phyloP scores from a whole-genome alignment of 2,888 invertebrate species.

The Erynnis tages region DNA sequence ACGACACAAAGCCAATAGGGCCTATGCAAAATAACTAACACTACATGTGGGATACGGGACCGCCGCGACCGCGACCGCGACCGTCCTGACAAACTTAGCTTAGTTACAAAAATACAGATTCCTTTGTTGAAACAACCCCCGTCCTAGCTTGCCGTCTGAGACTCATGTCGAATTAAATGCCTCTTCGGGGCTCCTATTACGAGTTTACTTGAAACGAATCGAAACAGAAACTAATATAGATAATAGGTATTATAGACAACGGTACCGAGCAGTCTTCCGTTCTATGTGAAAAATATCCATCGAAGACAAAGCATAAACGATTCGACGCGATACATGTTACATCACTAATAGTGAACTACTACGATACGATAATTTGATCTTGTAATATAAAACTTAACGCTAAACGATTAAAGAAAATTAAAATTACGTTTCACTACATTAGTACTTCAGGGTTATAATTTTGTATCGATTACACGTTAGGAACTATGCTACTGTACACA shows the following conservation, averaged over 20 bases:
- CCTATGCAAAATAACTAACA: constrained; percentile 43
- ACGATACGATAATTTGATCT: constrained; percentile 62
- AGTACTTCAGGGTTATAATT: constrained; percentile 72
- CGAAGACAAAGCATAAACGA: constrained; percentile 47
- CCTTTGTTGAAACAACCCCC: constrained; percentile 71
- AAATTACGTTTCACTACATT: constrained; percentile 62
- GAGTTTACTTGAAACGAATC: constrained; percentile 32
- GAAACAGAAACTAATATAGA: constrained; percentile 30
- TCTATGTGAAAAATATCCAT: constrained; percentile 57
- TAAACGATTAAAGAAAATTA: constrained; percentile 53
- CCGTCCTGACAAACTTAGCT: constrained; percentile 56
- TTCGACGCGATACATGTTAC: constrained; percentile 43
- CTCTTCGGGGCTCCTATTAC: constrained; percentile 60
- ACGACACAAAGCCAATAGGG: constrained; percentile 60
- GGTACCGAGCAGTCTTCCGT: constrained; percentile 75
- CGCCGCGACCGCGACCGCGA: constrained; percentile 43
- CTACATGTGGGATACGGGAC: constrained; percentile 46
- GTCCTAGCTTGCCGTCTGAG: constrained; percentile 75
- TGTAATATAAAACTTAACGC: constrained; percentile 49
- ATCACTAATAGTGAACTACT: constrained; percentile 59
- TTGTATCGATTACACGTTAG: constrained; percentile 76
- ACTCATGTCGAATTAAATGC: constrained; percentile 62
- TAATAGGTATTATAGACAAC: constrained; percentile 41
- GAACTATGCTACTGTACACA: constrained; percentile 80
- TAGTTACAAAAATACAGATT: constrained; percentile 79